These are phyloP conservation scores for Orchestes rusci DNA, from an alignment of 2,888 invertebrate species.

Conservation along the genomic window DNA sequence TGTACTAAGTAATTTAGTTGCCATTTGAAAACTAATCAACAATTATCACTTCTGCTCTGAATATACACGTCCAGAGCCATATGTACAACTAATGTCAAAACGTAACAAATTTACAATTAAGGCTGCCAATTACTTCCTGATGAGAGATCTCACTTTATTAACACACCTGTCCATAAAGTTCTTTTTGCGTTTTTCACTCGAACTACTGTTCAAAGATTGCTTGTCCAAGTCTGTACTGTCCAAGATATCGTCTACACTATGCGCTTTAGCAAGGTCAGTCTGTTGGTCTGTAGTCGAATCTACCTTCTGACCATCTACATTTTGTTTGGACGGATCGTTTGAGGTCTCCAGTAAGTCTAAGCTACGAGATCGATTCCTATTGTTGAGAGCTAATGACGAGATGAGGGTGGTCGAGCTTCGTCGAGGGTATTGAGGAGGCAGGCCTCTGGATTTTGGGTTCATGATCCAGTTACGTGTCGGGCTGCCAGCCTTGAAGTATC, in stretches of 20 bases:
- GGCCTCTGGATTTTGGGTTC: conserved; percentile 38
- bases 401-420: conserved; percentile 43
- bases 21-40: conserved; percentile 29
- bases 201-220: conserved; percentile 32
- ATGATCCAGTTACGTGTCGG: conserved; percentile 55
- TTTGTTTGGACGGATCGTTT: too few relatives aligned
- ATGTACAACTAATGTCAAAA: conserved; percentile 20
- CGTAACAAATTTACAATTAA: conserved; percentile 20
- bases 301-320: too few relatives aligned
- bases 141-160: conserved; percentile 74
- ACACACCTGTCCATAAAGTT: conserved; percentile 83
- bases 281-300: conserved; percentile 38
- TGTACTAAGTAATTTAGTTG: conserved; percentile 38
- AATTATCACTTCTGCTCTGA: conserved; percentile 31
- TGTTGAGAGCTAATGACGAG: conserved; percentile 35
- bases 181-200: conserved; percentile 59
- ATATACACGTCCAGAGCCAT: conserved; percentile 2
- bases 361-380: conserved; percentile 52
- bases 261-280: conserved; percentile 28
- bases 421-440: conserved; percentile 42
- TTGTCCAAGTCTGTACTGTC: conserved; percentile 31
- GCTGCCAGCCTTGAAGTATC: conserved; percentile 60
- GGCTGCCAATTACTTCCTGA: conserved; percentile 38
- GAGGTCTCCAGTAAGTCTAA: conserved; percentile 58
- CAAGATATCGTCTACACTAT: conserved; percentile 30